A percentile compares a stretch with the other conserved stretches of the same genome.
phyloP scores from a whole-genome alignment of 1,140 invertebrate genomes.

The Drosophila ogumai region DNA sequence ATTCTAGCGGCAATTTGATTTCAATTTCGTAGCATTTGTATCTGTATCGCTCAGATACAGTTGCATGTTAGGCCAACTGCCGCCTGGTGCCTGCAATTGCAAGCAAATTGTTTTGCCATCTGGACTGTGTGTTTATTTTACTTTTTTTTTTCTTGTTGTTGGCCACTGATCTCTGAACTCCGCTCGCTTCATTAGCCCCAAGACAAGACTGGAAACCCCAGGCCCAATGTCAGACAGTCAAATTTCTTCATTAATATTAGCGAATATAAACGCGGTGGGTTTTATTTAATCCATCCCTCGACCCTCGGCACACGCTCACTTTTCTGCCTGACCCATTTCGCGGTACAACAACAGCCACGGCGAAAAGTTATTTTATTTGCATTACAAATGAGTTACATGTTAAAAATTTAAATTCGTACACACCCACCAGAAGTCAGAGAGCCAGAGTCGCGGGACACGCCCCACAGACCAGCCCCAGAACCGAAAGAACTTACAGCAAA shows the following conservation, averaged over 20 bases:
- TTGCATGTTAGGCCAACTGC: constrained; percentile 56
- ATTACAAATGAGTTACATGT: constrained; percentile 82
- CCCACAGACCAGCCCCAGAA: constrained; percentile 25
- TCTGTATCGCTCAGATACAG: constrained; percentile 42
- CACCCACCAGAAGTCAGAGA: constrained; percentile 59
- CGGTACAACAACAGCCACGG: constrained; percentile 32
- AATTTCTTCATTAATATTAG: constrained; percentile 62
- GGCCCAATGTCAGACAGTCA: constrained; percentile 37
- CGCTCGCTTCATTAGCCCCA: constrained; percentile 45
- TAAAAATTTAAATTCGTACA: constrained; percentile 79
- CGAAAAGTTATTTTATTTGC: constrained; percentile 72
- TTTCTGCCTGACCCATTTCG: constrained; percentile 72
- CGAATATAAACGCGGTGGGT: constrained; percentile 30
- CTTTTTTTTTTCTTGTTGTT: neutral
- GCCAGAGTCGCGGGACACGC: constrained; percentile 49
- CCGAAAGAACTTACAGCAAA: constrained; percentile 22
- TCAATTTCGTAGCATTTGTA: constrained; percentile 56
- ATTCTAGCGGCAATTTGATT: constrained; percentile 72
- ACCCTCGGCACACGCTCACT: constrained; percentile 54
- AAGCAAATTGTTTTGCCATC: constrained; percentile 48
- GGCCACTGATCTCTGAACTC: constrained; percentile 26
- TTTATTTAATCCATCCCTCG: constrained; percentile 60
- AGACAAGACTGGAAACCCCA: constrained; percentile 13
- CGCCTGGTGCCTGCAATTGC: constrained; percentile 31
- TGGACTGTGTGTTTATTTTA: constrained; percentile 23